Evolutionary conservation across 2,113 vertebrate genomes (phyloP).

Genomic region (Ochotona princeps): DNA sequence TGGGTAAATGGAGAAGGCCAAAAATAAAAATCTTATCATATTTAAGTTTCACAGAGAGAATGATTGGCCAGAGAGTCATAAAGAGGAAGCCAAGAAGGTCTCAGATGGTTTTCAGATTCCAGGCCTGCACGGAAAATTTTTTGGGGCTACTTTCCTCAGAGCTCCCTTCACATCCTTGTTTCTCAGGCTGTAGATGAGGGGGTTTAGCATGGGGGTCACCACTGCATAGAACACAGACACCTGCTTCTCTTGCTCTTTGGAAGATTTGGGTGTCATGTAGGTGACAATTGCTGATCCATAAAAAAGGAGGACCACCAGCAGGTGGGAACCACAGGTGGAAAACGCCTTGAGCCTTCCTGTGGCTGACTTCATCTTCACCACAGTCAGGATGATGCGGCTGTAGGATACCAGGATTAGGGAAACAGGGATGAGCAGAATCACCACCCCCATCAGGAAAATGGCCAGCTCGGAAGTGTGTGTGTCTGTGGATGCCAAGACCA

Average conservation of each 20-base stretch:
- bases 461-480: conserved; percentile 54
- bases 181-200: conserved; percentile 73
- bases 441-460: conserved; percentile 73
- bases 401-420: conserved; percentile 72
- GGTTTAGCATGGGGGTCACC: conserved; percentile 73
- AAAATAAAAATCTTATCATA: background rate
- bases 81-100: background rate
- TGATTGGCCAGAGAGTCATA: background rate
- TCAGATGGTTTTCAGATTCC: background rate
- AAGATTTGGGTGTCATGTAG: conserved; percentile 76
- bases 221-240: conserved; percentile 76
- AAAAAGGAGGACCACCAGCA: conserved; percentile 66
- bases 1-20: rapidly evolving
- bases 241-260: conserved; percentile 71
- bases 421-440: conserved; percentile 73
- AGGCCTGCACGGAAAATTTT: conserved; percentile 22
- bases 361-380: conserved; percentile 73
- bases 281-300: conserved; percentile 70
- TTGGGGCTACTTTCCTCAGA: conserved; percentile 57
- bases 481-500: conserved; percentile 68
- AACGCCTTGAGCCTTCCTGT: conserved; percentile 70
- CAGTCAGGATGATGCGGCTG: conserved; percentile 60
- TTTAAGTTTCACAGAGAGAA: background rate
- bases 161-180: conserved; percentile 73
- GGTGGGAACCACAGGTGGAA: conserved; percentile 75